Evolutionary conservation across 1,140 invertebrate species (phyloP), one percentile per base, ranked within the genome.

Genomic region (Listronotus oregonensis): DNA sequence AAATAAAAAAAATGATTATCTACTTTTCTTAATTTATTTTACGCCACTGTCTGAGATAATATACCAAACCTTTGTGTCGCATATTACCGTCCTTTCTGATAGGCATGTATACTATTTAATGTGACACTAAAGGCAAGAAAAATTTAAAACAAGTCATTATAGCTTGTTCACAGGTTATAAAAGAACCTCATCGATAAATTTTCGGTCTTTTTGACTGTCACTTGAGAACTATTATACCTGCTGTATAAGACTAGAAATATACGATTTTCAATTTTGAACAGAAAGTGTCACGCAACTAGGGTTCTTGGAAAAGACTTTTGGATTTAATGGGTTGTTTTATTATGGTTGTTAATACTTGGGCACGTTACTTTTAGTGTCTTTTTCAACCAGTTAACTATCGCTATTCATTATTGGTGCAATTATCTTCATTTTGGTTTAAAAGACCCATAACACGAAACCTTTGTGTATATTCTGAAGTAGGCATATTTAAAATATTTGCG

Each of bases 121-220:
- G 64, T 60, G 64, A 66, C 64, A 66, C 57, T 44, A 50, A 51
- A 67, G 60, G 34, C 51, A 50, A 51, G 61, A 63, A 43, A 50
- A 64, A 63, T 61, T 54, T 57, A 64, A 63, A 67, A 67, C 66
- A 64, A 67, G 57, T 60, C 50, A 61, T 67, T 67, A 63, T 51
- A 54, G 34, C 59, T 61, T 64, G 59, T 67, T 64, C 61, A 67
- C 66, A 63, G 60, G 60, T 51, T 59, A 60, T 67, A 67, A 67
- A 67, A 55, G 54, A 43, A 18, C 27, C 57, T 50, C 21, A 52
- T 42, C 44, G 57, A 61, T 62, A 67, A 52, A 62, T 67, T 52
- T 66, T 52, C 32, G 34, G 27, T 42, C 18, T 44, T 46, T 42
- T 52, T 49, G 50, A 47, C 43, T 52, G 57, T 60, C 61, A 55